phyloP scores from a whole-genome alignment of 2,797 vertebrate genomes.

The Emydoidea blandingii region DNA sequence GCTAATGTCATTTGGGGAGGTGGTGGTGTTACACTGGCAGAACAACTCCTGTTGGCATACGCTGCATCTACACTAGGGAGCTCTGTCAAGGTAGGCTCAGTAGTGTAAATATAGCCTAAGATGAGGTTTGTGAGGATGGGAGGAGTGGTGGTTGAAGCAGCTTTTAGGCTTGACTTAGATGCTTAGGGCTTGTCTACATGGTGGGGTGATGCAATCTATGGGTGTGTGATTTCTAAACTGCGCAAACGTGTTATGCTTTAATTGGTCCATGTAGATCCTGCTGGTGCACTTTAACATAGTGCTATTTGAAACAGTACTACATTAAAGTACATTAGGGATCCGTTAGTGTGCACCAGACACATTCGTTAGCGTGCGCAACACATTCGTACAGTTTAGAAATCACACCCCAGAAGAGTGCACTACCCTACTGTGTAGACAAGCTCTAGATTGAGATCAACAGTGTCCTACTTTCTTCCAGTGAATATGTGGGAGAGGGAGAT shows the following conservation, averaged over 20 bases:
- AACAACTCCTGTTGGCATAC: neutral
- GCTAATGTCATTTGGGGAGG: neutral
- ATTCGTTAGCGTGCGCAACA: neutral
- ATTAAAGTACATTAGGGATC: neutral
- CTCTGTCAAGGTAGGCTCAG: neutral
- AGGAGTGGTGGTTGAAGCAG: neutral
- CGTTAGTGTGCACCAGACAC: neutral
- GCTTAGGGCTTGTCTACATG: neutral
- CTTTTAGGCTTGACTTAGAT: neutral
- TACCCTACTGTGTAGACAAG: neutral
- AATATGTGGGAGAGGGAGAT: neutral
- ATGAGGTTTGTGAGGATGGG: neutral
- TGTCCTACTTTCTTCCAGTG: neutral
- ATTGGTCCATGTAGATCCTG: neutral
- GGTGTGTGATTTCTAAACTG: neutral
- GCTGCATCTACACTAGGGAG: neutral
- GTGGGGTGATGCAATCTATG: neutral
- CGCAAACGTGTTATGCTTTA: neutral
- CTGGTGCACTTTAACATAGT: neutral
- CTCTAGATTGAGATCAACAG: neutral
- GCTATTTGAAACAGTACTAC: neutral
- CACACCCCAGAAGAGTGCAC: neutral
- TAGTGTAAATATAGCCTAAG: neutral
- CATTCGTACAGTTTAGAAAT: neutral
- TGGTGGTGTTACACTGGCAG: neutral